Percentiles rank a stretch among this genome's conserved stretches.
Evolutionary conservation across 2,797 vertebrate genomes (phyloP).

Genomic region (Mormyrops attenuatus): DNA sequence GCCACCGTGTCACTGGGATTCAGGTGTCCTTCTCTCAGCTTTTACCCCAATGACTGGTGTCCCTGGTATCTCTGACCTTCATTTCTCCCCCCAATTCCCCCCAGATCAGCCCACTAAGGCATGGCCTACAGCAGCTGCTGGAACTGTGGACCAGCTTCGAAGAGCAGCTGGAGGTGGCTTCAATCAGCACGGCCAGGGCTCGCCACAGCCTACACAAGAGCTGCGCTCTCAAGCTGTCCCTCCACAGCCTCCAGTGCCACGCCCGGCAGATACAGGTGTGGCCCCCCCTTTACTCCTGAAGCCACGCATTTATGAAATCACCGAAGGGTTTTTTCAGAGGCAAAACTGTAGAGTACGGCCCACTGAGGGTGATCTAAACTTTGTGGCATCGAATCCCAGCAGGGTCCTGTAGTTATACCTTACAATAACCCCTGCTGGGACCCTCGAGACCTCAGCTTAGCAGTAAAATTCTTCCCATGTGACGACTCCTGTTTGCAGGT

Average conservation of each 20-base stretch:
- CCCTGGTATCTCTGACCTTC: background rate
- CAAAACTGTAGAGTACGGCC: background rate
- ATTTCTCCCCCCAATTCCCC: background rate
- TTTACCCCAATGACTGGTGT: background rate
- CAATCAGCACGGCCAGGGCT: slow-evolving; percentile 46
- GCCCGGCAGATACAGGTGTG: slow-evolving; percentile 71
- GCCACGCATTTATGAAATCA: background rate
- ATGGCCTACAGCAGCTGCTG: slow-evolving; percentile 45
- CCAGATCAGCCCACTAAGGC: slow-evolving; percentile 53
- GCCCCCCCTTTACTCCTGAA: background rate
- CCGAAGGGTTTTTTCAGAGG: background rate
- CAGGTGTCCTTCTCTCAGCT: background rate
- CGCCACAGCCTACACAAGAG: slow-evolving; percentile 54
- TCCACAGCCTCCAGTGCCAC: slow-evolving; percentile 55
- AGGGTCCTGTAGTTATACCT: background rate
- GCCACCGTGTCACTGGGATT: background rate
- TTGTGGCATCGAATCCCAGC: background rate
- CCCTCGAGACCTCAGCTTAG: background rate
- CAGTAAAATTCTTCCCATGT: slow-evolving; percentile 12
- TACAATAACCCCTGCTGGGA: too few relatives aligned
- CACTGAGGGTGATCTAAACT: background rate
- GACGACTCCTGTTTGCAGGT: slow-evolving; percentile 47
- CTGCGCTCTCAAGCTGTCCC: slow-evolving; percentile 45
- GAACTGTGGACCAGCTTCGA: slow-evolving; percentile 63
- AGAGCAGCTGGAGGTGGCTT: slow-evolving; percentile 47